Evolutionary conservation across 2,888 invertebrate species (phyloP).

Genomic region (Megaustenia siamemsis): DNA sequence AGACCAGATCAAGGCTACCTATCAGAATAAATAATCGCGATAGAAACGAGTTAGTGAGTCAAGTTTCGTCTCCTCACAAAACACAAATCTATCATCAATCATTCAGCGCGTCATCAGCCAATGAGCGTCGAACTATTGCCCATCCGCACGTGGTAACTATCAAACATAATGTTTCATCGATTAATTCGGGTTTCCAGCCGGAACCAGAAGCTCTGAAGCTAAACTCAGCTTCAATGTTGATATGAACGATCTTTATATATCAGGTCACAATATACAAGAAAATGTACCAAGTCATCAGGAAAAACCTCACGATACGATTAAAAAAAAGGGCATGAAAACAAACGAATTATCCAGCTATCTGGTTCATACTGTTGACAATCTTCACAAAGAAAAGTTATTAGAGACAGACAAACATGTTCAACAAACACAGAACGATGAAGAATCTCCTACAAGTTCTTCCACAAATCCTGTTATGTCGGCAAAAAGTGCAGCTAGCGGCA

Average conservation of each 20-base stretch:
- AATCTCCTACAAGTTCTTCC: background rate
- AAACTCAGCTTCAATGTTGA: background rate
- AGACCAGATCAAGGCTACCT: background rate
- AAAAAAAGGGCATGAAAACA: background rate
- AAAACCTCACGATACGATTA: background rate
- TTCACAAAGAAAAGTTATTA: background rate
- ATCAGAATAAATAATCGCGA: background rate
- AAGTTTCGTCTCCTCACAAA: too few relatives aligned
- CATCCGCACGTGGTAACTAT: too few relatives aligned
- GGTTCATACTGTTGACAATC: background rate
- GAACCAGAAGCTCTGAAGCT: background rate
- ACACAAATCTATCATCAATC: too few relatives aligned
- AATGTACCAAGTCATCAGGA: background rate
- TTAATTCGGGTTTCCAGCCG: background rate
- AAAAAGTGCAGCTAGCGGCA: background rate
- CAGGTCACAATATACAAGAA: too few relatives aligned
- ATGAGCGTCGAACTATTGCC: too few relatives aligned
- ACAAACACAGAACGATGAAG: background rate
- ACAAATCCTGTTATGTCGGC: background rate
- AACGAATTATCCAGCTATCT: background rate
- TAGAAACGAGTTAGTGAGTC: too few relatives aligned
- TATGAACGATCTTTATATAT: too few relatives aligned
- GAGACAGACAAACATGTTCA: background rate
- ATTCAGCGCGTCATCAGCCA: too few relatives aligned
- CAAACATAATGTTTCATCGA: background rate